These are phyloP conservation scores for Onychostoma macrolepis DNA, from an alignment of 2,113 vertebrate genomes.

Conservation along the genomic window DNA sequence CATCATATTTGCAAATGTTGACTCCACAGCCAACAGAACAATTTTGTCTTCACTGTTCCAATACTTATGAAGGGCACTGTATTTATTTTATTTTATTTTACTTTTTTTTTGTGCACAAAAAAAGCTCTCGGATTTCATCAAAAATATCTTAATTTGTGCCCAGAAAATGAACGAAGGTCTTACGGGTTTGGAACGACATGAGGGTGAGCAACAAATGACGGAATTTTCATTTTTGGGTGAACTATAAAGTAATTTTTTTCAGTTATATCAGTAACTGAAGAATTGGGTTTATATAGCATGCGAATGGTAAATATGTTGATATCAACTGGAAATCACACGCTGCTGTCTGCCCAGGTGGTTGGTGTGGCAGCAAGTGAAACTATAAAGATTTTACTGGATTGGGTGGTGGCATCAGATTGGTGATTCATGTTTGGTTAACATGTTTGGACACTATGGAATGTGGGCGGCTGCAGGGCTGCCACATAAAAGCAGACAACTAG, in stretches of 20 bases:
- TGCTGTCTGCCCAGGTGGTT: slow-evolving; percentile 73
- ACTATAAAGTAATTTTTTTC: background rate
- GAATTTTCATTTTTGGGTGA: background rate
- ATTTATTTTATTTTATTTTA: too few species aligned
- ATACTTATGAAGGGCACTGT: too few species aligned
- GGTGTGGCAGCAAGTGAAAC: slow-evolving; percentile 76
- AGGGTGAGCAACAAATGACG: too few species aligned
- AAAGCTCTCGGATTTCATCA: too few species aligned
- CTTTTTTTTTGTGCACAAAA: too few species aligned
- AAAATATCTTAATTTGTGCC: too few species aligned
- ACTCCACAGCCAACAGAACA: too few species aligned
- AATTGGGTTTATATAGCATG: background rate
- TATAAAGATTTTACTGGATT: slow-evolving; percentile 69
- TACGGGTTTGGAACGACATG: too few species aligned
- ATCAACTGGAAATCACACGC: slow-evolving; percentile 69
- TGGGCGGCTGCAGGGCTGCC: slow-evolving; percentile 74
- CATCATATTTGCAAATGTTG: too few species aligned
- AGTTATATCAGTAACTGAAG: background rate
- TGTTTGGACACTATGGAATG: slow-evolving; percentile 80
- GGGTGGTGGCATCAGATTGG: slow-evolving; percentile 72
- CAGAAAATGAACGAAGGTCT: too few species aligned
- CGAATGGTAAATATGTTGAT: slow-evolving; percentile 12
- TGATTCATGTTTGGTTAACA: slow-evolving; percentile 77
- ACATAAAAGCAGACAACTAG: slow-evolving; percentile 72
- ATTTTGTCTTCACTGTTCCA: too few species aligned